Conservation (phyloP, 2,888 invertebrate genomes). For the Synergus umbraculus region DNA sequence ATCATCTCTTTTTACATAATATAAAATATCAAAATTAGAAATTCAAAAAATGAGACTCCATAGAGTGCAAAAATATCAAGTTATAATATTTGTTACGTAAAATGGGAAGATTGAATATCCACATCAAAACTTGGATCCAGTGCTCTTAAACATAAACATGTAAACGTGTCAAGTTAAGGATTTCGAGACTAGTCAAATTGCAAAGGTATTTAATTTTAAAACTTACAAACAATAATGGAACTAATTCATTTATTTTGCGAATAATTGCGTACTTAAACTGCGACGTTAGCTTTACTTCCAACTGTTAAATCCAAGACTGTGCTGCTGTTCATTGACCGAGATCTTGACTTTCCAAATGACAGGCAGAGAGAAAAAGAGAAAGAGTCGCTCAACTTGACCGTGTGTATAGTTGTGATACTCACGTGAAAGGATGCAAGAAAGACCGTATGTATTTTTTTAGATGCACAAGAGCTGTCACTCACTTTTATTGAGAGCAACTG, state of each 20-base stretch:
- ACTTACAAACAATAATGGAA: neutral
- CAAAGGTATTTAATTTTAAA: too few species aligned
- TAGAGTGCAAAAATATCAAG: neutral
- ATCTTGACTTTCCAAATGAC: conserved; percentile 63
- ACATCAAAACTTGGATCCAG: too few species aligned
- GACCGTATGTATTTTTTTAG: neutral
- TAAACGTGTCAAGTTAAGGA: too few species aligned
- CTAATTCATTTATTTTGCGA: neutral
- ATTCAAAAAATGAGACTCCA: too few species aligned
- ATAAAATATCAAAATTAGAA: too few species aligned
- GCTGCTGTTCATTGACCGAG: conserved; percentile 55
- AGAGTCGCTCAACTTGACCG: conserved; percentile 65
- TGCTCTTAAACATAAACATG: too few species aligned
- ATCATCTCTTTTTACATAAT: too few species aligned
- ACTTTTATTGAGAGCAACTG: neutral
- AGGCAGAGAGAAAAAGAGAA: conserved; percentile 54
- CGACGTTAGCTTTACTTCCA: neutral
- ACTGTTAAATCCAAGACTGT: neutral
- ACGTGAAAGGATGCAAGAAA: conserved; percentile 49
- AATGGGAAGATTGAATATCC: too few species aligned
- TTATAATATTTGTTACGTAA: too few species aligned
- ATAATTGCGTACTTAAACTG: neutral
- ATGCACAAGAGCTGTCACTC: neutral
- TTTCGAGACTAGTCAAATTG: too few species aligned
- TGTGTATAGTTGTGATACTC: conserved; percentile 48